These are phyloP conservation scores for Elanus axillaris DNA, from an alignment of 2,113 vertebrate genomes.

Conservation along the genomic window DNA sequence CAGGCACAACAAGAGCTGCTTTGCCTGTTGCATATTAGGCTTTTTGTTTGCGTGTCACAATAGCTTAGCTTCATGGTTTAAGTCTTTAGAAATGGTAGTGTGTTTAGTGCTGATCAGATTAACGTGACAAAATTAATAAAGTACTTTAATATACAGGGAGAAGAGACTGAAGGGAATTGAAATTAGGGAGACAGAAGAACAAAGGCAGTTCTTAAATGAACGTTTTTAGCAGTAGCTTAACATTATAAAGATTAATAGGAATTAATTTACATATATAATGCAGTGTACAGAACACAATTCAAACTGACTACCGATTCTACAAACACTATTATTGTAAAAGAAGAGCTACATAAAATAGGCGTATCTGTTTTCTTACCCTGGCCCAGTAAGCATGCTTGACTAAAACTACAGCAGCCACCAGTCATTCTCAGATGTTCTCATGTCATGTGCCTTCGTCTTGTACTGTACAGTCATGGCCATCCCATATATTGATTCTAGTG, in stretches of 20 bases:
- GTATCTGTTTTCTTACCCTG: neutral
- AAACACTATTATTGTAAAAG: neutral
- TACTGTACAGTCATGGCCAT: neutral
- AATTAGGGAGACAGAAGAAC: conserved; percentile 64
- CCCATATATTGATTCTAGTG: neutral
- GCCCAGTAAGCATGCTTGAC: neutral
- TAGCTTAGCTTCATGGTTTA: neutral
- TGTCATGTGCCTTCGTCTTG: neutral
- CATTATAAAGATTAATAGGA: conserved; percentile 69
- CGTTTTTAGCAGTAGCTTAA: conserved; percentile 64
- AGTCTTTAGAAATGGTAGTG: neutral
- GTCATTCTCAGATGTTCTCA: neutral
- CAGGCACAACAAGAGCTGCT: neutral
- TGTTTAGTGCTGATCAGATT: conserved; percentile 61
- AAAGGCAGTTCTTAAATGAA: conserved; percentile 57
- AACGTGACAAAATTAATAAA: conserved; percentile 67
- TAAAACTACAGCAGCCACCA: neutral
- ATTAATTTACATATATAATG: conserved; percentile 66
- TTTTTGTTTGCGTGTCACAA: neutral
- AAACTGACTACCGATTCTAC: conserved; percentile 4
- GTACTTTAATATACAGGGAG: conserved; percentile 42
- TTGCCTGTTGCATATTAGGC: neutral
- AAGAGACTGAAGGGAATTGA: conserved; percentile 57
- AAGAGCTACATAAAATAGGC: neutral
- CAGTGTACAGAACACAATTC: conserved; percentile 38